Conservation (phyloP, 1,140 invertebrate genomes). For the Solenopsis fugax region DNA sequence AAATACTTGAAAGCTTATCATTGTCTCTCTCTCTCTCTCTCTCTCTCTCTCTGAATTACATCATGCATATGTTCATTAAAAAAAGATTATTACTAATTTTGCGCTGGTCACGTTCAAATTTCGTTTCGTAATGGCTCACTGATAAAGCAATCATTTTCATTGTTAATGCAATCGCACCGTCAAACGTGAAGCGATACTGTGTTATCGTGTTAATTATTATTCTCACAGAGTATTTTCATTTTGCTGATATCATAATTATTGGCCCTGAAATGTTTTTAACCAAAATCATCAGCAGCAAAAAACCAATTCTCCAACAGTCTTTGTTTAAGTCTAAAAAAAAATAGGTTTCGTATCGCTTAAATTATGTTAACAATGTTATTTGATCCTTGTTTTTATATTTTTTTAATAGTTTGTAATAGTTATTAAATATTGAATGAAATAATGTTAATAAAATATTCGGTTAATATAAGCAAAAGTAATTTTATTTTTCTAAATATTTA, state of each 20-base stretch:
- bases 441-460: too few relatives aligned
- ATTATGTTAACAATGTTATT: not conserved
- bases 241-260: slow-evolving; percentile 40
- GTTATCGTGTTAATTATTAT: slow-evolving; percentile 49
- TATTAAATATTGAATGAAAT: too few relatives aligned
- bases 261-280: slow-evolving; percentile 27
- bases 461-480: too few relatives aligned
- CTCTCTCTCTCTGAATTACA: slow-evolving; percentile 18
- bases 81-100: slow-evolving; percentile 35
- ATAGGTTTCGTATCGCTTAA: not conserved
- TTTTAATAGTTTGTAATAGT: too few relatives aligned
- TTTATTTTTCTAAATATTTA: too few relatives aligned
- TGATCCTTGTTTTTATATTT: not conserved
- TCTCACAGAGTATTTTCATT: slow-evolving; percentile 22
- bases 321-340: not conserved
- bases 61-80: slow-evolving; percentile 42
- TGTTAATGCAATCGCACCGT: slow-evolving; percentile 38
- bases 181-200: slow-evolving; percentile 32
- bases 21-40: not conserved
- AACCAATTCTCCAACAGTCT: not conserved
- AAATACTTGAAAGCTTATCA: not conserved
- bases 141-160: slow-evolving; percentile 49
- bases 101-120: slow-evolving; percentile 32
- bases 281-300: not conserved
- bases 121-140: slow-evolving; percentile 32